phyloP scores from a whole-genome alignment of 1,140 invertebrate species.

The Drosophila ficusphila region DNA sequence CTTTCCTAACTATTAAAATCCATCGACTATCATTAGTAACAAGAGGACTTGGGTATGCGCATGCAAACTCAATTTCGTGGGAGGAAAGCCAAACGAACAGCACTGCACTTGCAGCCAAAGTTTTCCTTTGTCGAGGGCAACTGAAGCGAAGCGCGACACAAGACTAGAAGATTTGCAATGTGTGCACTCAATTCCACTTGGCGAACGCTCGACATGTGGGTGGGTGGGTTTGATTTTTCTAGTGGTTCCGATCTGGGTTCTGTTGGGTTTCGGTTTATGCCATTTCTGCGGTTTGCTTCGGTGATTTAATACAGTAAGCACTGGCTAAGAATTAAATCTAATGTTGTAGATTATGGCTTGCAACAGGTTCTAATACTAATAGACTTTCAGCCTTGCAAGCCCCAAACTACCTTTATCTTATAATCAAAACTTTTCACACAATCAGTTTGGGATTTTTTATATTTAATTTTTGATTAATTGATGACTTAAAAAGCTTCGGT shows the following conservation, averaged over 20 bases:
- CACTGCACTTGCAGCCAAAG: slow-evolving; percentile 10
- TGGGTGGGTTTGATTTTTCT: slow-evolving; percentile 43
- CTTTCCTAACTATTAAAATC: no score
- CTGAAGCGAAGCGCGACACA: slow-evolving; percentile 74
- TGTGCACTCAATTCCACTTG: slow-evolving; percentile 49
- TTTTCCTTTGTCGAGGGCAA: slow-evolving; percentile 69
- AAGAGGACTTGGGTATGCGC: no score
- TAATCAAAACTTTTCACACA: no score
- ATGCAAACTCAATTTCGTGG: not conserved
- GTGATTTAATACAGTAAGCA: slow-evolving; percentile 27
- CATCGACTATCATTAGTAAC: no score
- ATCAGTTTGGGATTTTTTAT: not conserved
- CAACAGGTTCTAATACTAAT: no score
- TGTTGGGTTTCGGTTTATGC: slow-evolving; percentile 14
- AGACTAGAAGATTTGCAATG: slow-evolving; percentile 21
- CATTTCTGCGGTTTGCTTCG: slow-evolving; percentile 30
- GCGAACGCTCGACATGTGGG: slow-evolving; percentile 26
- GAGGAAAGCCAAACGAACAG: slow-evolving; percentile 18
- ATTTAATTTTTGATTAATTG: not conserved
- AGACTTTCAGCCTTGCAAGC: no score
- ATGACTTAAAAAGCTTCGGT: not conserved
- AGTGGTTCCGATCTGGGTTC: slow-evolving; percentile 42
- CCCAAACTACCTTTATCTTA: no score
- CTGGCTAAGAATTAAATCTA: no score
- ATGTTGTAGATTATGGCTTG: no score